phyloP scores from a whole-genome alignment of 92 coral and sea anemone species.

The Diadumene lineata region DNA sequence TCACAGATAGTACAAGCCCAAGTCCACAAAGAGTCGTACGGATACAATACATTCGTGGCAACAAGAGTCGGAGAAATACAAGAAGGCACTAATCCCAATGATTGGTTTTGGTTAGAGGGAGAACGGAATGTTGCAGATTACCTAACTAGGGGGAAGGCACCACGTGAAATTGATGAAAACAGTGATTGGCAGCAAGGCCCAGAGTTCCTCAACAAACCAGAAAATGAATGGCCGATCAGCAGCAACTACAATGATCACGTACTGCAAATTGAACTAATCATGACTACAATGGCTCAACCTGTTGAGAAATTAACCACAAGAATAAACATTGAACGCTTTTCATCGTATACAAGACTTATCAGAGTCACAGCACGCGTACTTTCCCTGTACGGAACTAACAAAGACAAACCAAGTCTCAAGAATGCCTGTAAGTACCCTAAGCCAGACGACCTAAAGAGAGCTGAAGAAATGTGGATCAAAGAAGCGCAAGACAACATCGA shows the following conservation, averaged over 20 bases:
- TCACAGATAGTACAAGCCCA: conserved; percentile 50
- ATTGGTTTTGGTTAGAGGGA: conserved; percentile 62
- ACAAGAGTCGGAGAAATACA: conserved; percentile 64
- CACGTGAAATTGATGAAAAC: conserved; percentile 35
- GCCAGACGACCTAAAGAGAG: conserved; percentile 7
- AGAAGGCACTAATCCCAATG: too few species aligned
- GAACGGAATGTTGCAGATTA: conserved; percentile 53
- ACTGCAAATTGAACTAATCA: conserved; percentile 21
- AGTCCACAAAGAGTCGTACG: conserved; percentile 52
- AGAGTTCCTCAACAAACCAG: conserved; percentile 43
- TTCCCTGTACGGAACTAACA: conserved; percentile 11
- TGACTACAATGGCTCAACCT: not conserved
- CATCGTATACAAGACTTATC: conserved; percentile 17
- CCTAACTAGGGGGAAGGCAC: conserved; percentile 52
- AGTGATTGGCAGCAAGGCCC: conserved; percentile 61
- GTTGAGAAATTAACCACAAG: not conserved
- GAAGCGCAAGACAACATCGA: conserved; percentile 21
- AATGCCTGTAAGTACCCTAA: not conserved
- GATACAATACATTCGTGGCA: conserved; percentile 68
- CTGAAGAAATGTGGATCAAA: conserved; percentile 20
- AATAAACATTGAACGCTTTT: conserved; percentile 40
- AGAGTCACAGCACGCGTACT: conserved; percentile 52
- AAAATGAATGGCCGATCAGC: conserved; percentile 51
- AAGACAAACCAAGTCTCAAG: conserved; percentile 3
- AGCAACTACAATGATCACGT: not conserved